These are phyloP conservation scores for Caracal caracal DNA, from an alignment of 2,113 vertebrate genomes.

Conservation along the genomic window DNA sequence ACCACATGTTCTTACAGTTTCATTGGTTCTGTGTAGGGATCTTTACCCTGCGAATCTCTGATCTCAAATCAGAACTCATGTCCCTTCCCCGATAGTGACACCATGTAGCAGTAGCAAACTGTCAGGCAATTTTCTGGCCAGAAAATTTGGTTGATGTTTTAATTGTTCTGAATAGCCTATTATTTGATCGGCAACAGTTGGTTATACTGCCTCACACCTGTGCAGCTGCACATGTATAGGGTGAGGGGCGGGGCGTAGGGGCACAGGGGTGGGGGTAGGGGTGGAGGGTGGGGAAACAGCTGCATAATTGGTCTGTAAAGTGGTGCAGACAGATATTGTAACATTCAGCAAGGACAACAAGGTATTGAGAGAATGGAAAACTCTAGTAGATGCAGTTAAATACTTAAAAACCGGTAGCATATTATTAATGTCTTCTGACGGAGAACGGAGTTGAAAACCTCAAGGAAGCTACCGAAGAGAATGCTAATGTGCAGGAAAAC, in stretches of 20 bases:
- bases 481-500: not conserved
- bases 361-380: not conserved
- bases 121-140: not conserved
- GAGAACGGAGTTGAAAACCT: not conserved
- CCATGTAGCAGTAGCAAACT: not conserved
- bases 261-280: too few species aligned
- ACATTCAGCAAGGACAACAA: not conserved
- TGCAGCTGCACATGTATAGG: not conserved
- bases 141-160: not conserved
- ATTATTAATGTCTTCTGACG: not conserved
- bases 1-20: not conserved
- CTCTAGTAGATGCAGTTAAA: not conserved
- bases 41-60: not conserved
- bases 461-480: not conserved
- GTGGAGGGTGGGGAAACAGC: not conserved
- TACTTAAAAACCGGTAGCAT: not conserved
- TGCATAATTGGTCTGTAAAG: not conserved
- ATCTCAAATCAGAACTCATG: not conserved
- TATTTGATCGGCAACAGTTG: not conserved
- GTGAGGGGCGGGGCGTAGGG: rapidly evolving
- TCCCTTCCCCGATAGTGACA: not conserved
- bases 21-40: not conserved
- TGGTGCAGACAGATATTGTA: not conserved
- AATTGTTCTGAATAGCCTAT: not conserved
- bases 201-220: not conserved